These are phyloP conservation scores for Typhlomys cinereus DNA, from an alignment of 2,113 vertebrate species.

Conservation along the genomic window DNA sequence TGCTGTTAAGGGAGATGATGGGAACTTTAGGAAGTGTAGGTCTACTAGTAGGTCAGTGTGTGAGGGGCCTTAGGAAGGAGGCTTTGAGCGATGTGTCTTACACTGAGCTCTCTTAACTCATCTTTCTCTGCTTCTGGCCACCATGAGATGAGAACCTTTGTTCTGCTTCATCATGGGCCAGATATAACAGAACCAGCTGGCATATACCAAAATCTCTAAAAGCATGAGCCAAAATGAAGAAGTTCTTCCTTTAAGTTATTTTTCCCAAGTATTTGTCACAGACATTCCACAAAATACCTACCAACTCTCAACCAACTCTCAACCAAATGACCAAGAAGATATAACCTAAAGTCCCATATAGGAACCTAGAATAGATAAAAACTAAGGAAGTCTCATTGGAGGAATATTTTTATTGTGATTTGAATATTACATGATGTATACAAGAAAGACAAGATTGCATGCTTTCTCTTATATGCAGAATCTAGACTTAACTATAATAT, in stretches of 20 bases:
- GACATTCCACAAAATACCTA: background rate
- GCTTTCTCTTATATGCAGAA: background rate
- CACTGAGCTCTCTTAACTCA: too few relatives aligned
- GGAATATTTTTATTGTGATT: background rate
- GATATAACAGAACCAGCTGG: background rate
- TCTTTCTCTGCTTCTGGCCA: background rate
- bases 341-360: background rate
- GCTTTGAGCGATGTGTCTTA: background rate
- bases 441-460: background rate
- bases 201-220: background rate
- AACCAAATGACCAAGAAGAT: background rate
- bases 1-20: too few relatives aligned
- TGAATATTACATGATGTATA: background rate
- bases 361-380: background rate
- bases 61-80: background rate
- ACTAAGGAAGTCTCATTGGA: background rate
- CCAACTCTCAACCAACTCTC: background rate
- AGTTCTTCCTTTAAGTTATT: background rate
- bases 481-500: background rate
- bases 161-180: background rate
- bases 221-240: background rate
- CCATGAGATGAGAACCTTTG: background rate
- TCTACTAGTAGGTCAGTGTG: background rate
- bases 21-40: background rate
- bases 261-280: background rate